Base-by-base conservation (phyloP, 2,113 vertebrate genomes). In the Ptilorrhoa leucosticta region DNA sequence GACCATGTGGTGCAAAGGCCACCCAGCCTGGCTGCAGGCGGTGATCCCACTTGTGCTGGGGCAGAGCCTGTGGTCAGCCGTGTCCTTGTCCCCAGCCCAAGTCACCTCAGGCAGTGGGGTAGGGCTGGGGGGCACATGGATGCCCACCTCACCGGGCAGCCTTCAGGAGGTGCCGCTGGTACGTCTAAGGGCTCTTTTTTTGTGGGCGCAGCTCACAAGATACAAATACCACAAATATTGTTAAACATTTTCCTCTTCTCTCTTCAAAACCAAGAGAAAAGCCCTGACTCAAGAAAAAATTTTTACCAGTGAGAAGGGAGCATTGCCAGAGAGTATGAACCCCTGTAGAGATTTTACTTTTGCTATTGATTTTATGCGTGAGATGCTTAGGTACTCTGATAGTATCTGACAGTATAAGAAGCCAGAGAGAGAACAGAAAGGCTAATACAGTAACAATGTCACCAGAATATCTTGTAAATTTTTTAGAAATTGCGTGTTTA, bases 331-430 rank as follows among this genome's bases (percentile, higher is more conserved):
- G 83, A 86, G 63, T 58, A 85, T 21, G 90, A 96, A 77, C 58
- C 79, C 92, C 91, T 83, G 89, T 19, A 82, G 95, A 94, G 95
- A 94, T 93, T 96, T 93, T 89, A 95, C 89, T 93, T 95, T 91
- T 96, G 94, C 80, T 91, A 87, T 93, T 91, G 95, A 87, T 95
- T 94, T 97, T 95, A 93, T 94, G 93, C 42, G 40, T 89, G 96
- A 95, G 83, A 76, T 78, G 94, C 44, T 93, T 23, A 89, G 93
- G 80, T 84, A 75, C 60, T 84, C 73, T 96, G 83, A 96, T 91
- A 61, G 87, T 14, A 91, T 48, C 72, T 95, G 95, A 94, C 91
- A 95, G 91, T 79, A 9, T 44, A 82, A 93, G 81, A 56, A 87
- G 65, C 61, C 84, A 91, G 91, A 89, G 93, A 97, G 89, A 84